Percentiles rank a stretch among this genome's conserved stretches.
These are phyloP conservation scores for Leucoraja ocellata DNA, from an alignment of 2,797 vertebrate species.

Conservation along the genomic window DNA sequence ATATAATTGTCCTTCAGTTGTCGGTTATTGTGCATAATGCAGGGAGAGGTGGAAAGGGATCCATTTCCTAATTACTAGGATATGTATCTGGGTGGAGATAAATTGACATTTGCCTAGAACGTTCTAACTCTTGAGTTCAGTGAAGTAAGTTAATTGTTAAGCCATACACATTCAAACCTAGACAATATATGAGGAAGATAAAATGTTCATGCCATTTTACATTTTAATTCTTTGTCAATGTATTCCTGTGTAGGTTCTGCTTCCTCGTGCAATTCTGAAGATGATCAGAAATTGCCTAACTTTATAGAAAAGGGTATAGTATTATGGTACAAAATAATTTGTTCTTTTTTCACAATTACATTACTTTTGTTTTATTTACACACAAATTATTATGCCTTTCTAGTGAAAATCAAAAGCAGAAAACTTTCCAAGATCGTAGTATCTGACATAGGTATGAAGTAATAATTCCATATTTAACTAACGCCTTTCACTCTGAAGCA, in stretches of 20 bases:
- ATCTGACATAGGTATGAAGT: constrained; percentile 94
- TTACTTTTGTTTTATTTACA: constrained; percentile 53
- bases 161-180: neutral
- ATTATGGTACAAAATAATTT: constrained; percentile 57
- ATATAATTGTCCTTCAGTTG: neutral
- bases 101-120: neutral
- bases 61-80: neutral
- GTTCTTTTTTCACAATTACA: constrained; percentile 50
- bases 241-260: constrained; percentile 70
- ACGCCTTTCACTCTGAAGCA: constrained; percentile 58
- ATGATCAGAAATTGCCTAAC: constrained; percentile 80
- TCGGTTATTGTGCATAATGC: neutral
- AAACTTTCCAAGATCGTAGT: constrained; percentile 96
- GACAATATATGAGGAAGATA: neutral
- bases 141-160: neutral
- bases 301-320: constrained; percentile 94
- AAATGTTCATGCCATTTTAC: constrained; percentile 13
- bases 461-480: constrained; percentile 64
- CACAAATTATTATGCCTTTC: constrained; percentile 70
- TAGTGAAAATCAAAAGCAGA: constrained; percentile 95
- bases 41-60: neutral
- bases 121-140: neutral
- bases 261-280: constrained; percentile 84
- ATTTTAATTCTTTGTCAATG: constrained; percentile 17
- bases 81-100: neutral